Conservation (phyloP, 2,797 vertebrate genomes). For the Sphenodon punctatus region DNA sequence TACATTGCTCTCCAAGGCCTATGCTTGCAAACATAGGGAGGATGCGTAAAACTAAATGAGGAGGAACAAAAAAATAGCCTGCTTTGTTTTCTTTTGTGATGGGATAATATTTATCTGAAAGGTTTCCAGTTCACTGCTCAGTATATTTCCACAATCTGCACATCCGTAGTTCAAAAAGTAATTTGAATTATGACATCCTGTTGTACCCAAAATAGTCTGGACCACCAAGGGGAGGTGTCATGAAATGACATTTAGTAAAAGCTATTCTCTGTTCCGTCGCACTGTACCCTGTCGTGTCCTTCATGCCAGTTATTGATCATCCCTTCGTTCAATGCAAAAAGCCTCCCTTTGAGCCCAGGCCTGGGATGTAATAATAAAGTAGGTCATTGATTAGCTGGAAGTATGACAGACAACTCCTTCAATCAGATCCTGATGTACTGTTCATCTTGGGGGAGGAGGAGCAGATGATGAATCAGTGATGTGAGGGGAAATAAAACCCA, state of each 20-base stretch:
- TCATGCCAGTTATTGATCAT: slow-evolving; percentile 61
- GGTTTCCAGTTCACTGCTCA: slow-evolving; percentile 28
- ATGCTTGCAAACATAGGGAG: neutral
- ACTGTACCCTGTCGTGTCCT: slow-evolving; percentile 47
- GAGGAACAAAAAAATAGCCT: neutral
- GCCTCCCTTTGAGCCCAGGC: slow-evolving; percentile 28
- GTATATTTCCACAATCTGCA: slow-evolving; percentile 44
- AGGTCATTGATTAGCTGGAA: slow-evolving; percentile 61
- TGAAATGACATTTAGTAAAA: slow-evolving; percentile 66
- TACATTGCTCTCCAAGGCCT: too few species aligned
- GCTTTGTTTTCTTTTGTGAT: neutral
- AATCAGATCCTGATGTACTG: slow-evolving; percentile 30
- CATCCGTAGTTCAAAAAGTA: slow-evolving; percentile 38
- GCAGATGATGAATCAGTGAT: slow-evolving; percentile 35
- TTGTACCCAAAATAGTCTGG: slow-evolving; percentile 51
- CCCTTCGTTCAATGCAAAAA: slow-evolving; percentile 40
- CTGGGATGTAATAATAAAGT: slow-evolving; percentile 62
- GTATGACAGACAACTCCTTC: slow-evolving; percentile 54
- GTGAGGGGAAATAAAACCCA: slow-evolving; percentile 40
- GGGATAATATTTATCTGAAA: slow-evolving; percentile 44
- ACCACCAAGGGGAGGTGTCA: slow-evolving; percentile 43
- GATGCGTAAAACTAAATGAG: slow-evolving; percentile 13
- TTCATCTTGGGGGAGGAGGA: slow-evolving; percentile 41
- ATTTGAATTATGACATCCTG: slow-evolving; percentile 44
- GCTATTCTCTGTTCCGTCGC: slow-evolving; percentile 41